These are phyloP conservation scores for Drosophila eohydei DNA, from an alignment of 2,888 invertebrate genomes.

Conservation along the genomic window DNA sequence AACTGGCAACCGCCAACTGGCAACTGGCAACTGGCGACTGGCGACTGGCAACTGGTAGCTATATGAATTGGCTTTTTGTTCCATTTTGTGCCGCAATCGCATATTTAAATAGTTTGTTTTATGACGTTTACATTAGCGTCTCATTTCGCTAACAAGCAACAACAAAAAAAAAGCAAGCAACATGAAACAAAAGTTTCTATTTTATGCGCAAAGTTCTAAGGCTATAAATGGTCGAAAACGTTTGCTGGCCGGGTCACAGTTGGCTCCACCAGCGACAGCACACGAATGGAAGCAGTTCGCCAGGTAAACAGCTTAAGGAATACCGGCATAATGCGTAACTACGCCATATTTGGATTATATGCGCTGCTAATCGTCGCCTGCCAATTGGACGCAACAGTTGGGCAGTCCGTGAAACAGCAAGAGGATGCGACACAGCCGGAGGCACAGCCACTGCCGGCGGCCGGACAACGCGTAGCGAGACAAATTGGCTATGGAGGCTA, in stretches of 20 bases:
- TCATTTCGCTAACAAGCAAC: constrained; percentile 77
- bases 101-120: constrained; percentile 81
- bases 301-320: constrained; percentile 57
- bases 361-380: constrained; percentile 70
- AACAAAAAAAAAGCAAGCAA: background rate
- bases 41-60: constrained; percentile 24
- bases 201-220: constrained; percentile 77
- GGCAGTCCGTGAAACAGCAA: constrained; percentile 43
- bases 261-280: constrained; percentile 39
- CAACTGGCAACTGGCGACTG: constrained; percentile 22
- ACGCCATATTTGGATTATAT: constrained; percentile 71
- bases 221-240: constrained; percentile 71
- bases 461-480: constrained; percentile 46
- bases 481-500: constrained; percentile 52
- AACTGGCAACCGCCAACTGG: constrained; percentile 19
- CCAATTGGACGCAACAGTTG: constrained; percentile 67
- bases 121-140: constrained; percentile 82
- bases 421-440: constrained; percentile 33
- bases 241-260: constrained; percentile 68
- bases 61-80: constrained; percentile 78
- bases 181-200: constrained; percentile 76
- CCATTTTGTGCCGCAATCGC: constrained; percentile 54
- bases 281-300: constrained; percentile 37
- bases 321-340: constrained; percentile 63
- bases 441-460: background rate